These are phyloP conservation scores for Aurelia aurita DNA, from an alignment of 30 jellyfish, hydroid and myxozoan genomes.

Conservation along the genomic window DNA sequence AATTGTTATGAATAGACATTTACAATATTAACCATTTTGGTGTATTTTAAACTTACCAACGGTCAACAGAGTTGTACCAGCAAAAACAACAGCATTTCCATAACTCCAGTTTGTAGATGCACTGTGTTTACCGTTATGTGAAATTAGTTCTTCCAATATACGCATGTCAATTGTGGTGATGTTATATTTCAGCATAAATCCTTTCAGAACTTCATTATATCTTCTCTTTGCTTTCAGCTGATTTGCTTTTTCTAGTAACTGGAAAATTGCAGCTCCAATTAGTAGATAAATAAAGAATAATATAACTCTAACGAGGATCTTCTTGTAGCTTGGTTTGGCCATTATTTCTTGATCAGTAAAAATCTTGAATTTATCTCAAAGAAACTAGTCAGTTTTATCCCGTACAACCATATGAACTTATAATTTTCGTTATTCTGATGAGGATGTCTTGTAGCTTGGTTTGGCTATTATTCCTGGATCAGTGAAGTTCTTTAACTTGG, in stretches of 20 bases:
- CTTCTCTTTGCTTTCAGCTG: neutral
- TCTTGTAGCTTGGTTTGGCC: constrained; percentile 19
- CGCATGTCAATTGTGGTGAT: constrained; percentile 26
- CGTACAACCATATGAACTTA: too few relatives aligned
- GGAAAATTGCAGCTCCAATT: constrained; percentile 58
- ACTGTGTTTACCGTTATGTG: constrained; percentile 29
- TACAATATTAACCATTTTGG: too few relatives aligned
- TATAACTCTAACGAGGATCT: constrained; percentile 4
- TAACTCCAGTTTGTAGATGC: constrained; percentile 37
- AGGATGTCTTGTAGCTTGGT: too few relatives aligned
- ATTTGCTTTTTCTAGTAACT: constrained; percentile 26
- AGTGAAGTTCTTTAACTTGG: too few relatives aligned
- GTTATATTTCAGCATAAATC: constrained; percentile 23
- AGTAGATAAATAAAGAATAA: neutral
- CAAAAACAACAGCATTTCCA: constrained; percentile 45
- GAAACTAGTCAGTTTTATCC: too few relatives aligned
- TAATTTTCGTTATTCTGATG: too few relatives aligned
- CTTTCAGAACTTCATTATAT: neutral
- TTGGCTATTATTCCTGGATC: too few relatives aligned
- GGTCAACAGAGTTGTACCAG: constrained; percentile 60
- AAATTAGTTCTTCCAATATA: constrained; percentile 14
- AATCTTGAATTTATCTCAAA: too few relatives aligned
- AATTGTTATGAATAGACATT: too few relatives aligned
- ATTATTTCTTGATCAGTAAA: neutral
- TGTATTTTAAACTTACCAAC: constrained; percentile 69